Conservation (phyloP, 2,113 vertebrate genomes). For the Ciconia boyciana region DNA sequence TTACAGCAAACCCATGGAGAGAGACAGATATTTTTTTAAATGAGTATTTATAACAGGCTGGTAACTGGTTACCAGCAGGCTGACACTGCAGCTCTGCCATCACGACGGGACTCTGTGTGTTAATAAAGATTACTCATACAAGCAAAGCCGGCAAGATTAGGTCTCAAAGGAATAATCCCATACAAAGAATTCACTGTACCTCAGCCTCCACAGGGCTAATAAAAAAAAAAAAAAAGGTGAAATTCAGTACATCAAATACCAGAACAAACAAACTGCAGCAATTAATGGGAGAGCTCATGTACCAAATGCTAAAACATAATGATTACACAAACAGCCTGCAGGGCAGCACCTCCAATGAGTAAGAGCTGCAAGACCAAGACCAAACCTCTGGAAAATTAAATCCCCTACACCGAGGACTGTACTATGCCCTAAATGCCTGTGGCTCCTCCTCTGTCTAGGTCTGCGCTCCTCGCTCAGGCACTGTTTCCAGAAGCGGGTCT, state of each 20-base stretch:
- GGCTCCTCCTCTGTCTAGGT: conserved; percentile 25
- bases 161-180: conserved; percentile 46
- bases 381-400: conserved; percentile 64
- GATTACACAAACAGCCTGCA: background rate
- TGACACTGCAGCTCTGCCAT: background rate
- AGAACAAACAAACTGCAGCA: conserved; percentile 52
- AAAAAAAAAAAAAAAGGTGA: background rate
- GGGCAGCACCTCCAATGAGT: background rate
- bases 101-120: background rate
- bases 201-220: conserved; percentile 41
- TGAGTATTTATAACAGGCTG: background rate
- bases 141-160: conserved; percentile 25
- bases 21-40: background rate
- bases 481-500: background rate
- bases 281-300: conserved; percentile 36
- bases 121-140: conserved; percentile 33
- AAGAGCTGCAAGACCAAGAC: background rate
- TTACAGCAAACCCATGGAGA: background rate
- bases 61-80: background rate
- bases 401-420: conserved; percentile 3
- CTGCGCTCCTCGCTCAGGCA: background rate
- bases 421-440: conserved; percentile 35
- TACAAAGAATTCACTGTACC: conserved; percentile 61
- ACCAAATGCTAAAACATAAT: conserved; percentile 35
- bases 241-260: conserved; percentile 45